These are phyloP conservation scores for Ephestia elutella DNA, from an alignment of 1,140 invertebrate genomes.

Conservation along the genomic window DNA sequence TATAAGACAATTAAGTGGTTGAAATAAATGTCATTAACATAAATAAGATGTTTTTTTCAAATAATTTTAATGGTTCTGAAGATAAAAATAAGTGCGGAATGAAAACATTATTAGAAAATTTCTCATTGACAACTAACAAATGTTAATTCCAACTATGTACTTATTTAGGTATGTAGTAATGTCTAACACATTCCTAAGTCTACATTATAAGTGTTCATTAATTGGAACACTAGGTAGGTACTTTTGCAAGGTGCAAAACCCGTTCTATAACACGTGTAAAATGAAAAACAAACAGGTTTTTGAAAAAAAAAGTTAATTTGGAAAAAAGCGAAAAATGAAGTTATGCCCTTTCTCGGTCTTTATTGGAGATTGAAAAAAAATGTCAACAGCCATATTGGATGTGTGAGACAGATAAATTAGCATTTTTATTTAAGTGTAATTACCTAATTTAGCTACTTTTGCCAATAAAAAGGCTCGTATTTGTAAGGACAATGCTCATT, in stretches of 20 bases:
- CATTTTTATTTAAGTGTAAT: slow-evolving; percentile 1
- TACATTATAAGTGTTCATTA: background rate
- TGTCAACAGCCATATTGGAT: background rate
- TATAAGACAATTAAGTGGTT: too few species aligned
- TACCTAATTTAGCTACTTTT: background rate
- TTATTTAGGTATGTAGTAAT: background rate
- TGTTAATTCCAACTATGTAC: background rate
- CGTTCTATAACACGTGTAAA: background rate
- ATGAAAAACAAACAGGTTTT: background rate
- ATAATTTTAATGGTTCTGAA: too few species aligned
- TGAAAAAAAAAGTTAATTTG: background rate
- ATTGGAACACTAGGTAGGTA: background rate
- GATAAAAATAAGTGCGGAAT: too few species aligned
- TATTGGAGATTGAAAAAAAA: background rate
- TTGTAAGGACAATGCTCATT: background rate
- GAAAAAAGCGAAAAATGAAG: slow-evolving; percentile 1
- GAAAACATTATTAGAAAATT: background rate
- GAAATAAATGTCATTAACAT: too few species aligned
- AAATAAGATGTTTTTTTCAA: too few species aligned
- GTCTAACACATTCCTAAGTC: slow-evolving; percentile 3
- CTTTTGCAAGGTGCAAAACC: background rate
- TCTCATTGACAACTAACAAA: background rate
- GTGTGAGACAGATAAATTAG: background rate
- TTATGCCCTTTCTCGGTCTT: background rate
- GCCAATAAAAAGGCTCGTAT: background rate